Base-by-base conservation (phyloP, 2,888 invertebrate species). In the Dolichopus griseipennis region DNA sequence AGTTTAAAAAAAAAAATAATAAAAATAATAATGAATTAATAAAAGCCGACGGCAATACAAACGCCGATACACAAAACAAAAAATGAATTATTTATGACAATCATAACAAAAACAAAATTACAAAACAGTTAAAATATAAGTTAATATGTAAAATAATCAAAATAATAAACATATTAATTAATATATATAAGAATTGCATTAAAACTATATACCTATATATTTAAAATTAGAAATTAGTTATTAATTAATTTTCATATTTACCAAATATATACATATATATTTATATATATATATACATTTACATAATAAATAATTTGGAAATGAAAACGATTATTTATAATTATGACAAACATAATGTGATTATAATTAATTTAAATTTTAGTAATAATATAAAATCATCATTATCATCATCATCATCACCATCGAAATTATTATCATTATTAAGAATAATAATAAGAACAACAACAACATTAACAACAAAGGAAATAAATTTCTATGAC, bases 231-330 rank as follows among this genome's bases (percentile, higher is more conserved):
- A 12, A 18, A 18, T 67, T 71, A 73, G 72, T 72, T 72, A 73
- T 71, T 71, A 72, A 69, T 71, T 74, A 73, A 73, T 71, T 74
- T 74, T 27, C 2, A 76, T 73, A 74, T 75, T 70, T 70, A 69
- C 71, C 74, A 73, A 74, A 73, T 73, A 69, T 72, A 73, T 76
- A 76, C n/a, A n/a, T 78, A 78, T 77, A 78, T 78, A 73, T 71
- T 71, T 72, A 75, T 78, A 76, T 78, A 76, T 75, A 76, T 37
- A 34, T 5, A 34, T n/a, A n/a, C n/a, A n/a, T n/a, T n/a, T 75
- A 77, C 78, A 78, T 78, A 74, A 77, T 76, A 75, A 77, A 78
- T 78, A 76, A 12, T 52, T 52, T 52, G 52, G 52, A 52, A 52
- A 52, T 52, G 52, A 52, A 18, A 52, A 52, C 52, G 18, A 52